Conservation (phyloP, 2,888 invertebrate genomes). For the Allolobophora icterica region DNA sequence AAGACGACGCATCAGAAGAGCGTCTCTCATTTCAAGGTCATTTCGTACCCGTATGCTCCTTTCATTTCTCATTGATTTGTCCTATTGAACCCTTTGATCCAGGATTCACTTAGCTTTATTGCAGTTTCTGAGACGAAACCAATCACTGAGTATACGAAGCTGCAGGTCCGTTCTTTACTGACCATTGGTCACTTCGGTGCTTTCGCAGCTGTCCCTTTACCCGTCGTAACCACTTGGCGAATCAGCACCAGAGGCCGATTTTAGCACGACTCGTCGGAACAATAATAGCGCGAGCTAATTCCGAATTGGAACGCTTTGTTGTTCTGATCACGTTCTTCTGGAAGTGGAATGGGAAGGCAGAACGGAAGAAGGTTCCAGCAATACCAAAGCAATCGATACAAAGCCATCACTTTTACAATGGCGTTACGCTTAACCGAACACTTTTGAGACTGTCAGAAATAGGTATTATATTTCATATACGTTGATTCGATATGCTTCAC, state of each 20-base stretch:
- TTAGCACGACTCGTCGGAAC: neutral
- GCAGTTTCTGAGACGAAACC: neutral
- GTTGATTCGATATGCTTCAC: neutral
- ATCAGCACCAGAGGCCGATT: neutral
- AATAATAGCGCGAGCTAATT: neutral
- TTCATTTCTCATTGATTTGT: neutral
- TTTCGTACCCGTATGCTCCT: neutral
- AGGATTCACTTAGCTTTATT: neutral
- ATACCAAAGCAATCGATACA: neutral
- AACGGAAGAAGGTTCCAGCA: neutral
- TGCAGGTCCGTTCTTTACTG: neutral
- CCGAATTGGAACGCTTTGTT: neutral
- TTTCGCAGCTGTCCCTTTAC: neutral
- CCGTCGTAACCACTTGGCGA: neutral
- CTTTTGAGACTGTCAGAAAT: neutral
- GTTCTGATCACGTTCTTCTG: neutral
- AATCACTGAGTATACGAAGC: too few relatives aligned
- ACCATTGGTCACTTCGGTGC: neutral
- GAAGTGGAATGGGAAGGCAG: neutral
- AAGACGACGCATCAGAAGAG: too few relatives aligned
- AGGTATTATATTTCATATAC: neutral
- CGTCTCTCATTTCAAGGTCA: neutral
- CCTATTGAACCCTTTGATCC: neutral
- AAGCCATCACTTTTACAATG: neutral
- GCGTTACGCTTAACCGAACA: neutral